phyloP scores from a whole-genome alignment of 2,797 vertebrate genomes.

The Buphagus erythrorhynchus region DNA sequence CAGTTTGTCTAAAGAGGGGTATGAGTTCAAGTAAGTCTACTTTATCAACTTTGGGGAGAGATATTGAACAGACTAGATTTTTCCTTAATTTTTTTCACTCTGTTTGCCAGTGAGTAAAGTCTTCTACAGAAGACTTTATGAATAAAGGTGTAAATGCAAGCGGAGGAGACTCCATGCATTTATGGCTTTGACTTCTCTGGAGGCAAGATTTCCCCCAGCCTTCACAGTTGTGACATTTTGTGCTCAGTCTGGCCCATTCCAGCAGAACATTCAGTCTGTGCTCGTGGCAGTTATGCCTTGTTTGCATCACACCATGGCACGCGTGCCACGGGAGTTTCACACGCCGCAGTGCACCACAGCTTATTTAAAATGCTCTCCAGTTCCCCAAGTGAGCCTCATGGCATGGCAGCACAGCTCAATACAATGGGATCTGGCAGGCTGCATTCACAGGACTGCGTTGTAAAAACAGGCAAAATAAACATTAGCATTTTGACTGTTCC shows the following conservation, averaged over 20 bases:
- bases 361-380: neutral
- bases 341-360: neutral
- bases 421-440: neutral
- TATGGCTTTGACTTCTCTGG: neutral
- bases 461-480: neutral
- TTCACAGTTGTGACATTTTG: slow-evolving; percentile 35
- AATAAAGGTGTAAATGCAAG: neutral
- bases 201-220: slow-evolving; percentile 4
- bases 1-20: neutral
- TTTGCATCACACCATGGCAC: slow-evolving; percentile 26
- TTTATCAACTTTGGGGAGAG: neutral
- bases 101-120: neutral
- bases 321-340: neutral
- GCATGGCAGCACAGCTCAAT: neutral
- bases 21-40: neutral
- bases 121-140: neutral
- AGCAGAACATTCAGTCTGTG: slow-evolving; percentile 1
- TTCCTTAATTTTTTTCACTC: neutral
- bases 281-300: neutral
- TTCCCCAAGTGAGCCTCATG: neutral
- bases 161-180: neutral
- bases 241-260: neutral
- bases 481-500: neutral
- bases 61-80: neutral
- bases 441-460: neutral